Evolutionary conservation across 2,888 invertebrate genomes (phyloP).

Genomic region (Chrysolina americana): DNA sequence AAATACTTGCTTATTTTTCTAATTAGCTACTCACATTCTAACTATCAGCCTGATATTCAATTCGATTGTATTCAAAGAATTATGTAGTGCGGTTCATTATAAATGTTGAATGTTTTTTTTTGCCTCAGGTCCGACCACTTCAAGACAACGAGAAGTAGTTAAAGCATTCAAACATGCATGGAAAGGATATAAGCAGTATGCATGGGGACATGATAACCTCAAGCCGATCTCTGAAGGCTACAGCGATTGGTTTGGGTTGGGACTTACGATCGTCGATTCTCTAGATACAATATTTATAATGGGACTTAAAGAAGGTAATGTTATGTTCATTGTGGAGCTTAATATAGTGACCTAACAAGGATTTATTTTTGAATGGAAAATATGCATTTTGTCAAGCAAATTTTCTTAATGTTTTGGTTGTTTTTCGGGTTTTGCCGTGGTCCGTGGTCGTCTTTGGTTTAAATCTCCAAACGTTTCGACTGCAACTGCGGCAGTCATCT

Average conservation of each 20-base stretch:
- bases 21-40: no score
- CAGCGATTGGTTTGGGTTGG: conserved; percentile 96
- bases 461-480: no score
- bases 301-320: conserved; percentile 88
- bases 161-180: conserved; percentile 94
- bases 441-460: no score
- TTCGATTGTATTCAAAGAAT: no score
- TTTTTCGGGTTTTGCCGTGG: no score
- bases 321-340: neutral
- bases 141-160: conserved; percentile 87
- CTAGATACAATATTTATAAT: conserved; percentile 97
- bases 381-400: no score
- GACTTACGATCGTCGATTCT: conserved; percentile 95
- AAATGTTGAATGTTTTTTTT: neutral
- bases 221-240: conserved; percentile 89
- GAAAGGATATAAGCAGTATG: conserved; percentile 92
- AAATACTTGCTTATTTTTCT: no score
- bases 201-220: conserved; percentile 98
- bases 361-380: no score
- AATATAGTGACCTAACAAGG: no score
- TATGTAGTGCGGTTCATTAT: neutral
- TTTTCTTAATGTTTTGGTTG: no score
- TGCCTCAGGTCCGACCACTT: conserved; percentile 80
- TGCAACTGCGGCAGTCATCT: no score
- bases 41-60: no score